Base-by-base conservation (phyloP, 2,888 invertebrate genomes). In the Erynnis tages region DNA sequence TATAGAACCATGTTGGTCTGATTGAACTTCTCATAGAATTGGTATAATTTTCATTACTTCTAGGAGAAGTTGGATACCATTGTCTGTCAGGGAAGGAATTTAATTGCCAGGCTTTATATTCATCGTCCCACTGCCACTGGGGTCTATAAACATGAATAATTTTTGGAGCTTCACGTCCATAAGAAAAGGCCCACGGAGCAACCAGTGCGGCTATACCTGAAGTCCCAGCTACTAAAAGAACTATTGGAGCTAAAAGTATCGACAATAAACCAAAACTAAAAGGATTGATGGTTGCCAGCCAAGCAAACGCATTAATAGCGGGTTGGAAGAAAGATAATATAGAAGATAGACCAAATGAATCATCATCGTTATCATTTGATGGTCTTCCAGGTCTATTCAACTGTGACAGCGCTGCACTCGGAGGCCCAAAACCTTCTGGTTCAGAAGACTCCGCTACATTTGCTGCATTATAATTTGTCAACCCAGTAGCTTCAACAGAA, bases 111-210 rank as follows among this genome's bases (percentile, higher is more conserved):
- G 89, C 86, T 72, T 91, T 91, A 19, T 91, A 81, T 41, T 85
- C 74, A 25, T 91, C 82, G 65, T 92, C 91, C 91, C 91, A 92
- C 58, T 88, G 90, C 91, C 91, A 91, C 10, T 90, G 83, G 14
- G 92, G 91, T 37, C 71, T 82, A 54, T 89, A 82, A 1, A 82
- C 54, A 63, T 76, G 66, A 59, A 88, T 69, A 54, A 76, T 53
- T 63, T 83, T 76, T 5, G 87, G 82, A 13, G 86, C 79, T 63
- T 86, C 78, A 59, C 90, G 76, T 1, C 75, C 89, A 37, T 82
- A 84, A 0, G 93, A 92, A 54, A 93, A 81, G 59, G 91, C 89
- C 91, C 91, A 93, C 0, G 93, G 94, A 50, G 93, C 91, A 56
- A 94, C 76, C 35, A 93, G 85, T 0, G 93, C 86, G 0, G 92